phyloP scores from a whole-genome alignment of 2,797 vertebrate genomes.

The Hipposideros larvatus region DNA sequence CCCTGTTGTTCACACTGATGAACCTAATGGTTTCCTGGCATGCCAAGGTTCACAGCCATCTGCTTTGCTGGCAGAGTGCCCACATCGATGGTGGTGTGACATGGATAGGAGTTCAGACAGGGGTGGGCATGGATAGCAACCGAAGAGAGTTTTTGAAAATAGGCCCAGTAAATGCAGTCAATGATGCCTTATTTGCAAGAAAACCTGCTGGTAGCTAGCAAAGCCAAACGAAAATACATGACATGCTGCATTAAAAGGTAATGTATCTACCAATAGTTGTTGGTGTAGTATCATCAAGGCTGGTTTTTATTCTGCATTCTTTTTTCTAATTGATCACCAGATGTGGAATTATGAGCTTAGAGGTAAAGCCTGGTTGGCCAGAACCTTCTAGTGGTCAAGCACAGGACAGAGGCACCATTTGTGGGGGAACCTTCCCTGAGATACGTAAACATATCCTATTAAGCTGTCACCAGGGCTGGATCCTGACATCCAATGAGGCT shows the following conservation, averaged over 20 bases:
- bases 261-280: constrained; percentile 83
- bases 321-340: constrained; percentile 57
- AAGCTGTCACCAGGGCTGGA: not conserved
- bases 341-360: not conserved
- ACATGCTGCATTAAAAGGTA: constrained; percentile 82
- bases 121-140: constrained; percentile 72
- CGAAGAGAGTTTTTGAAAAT: constrained; percentile 78
- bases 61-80: constrained; percentile 87
- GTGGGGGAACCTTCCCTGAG: not conserved
- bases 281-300: constrained; percentile 81
- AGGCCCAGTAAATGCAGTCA: constrained; percentile 77
- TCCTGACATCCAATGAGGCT: not conserved
- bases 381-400: not conserved
- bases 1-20: constrained; percentile 82
- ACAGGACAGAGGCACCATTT: not conserved
- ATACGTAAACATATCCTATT: not conserved
- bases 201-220: constrained; percentile 83
- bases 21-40: constrained; percentile 86
- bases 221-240: constrained; percentile 85
- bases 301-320: constrained; percentile 72
- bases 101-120: constrained; percentile 65
- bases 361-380: not conserved
- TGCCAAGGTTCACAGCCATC: constrained; percentile 86
- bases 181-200: constrained; percentile 84
- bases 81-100: constrained; percentile 81